phyloP scores from a whole-genome alignment of 2,797 vertebrate species.

The Anniella stebbinsi region DNA sequence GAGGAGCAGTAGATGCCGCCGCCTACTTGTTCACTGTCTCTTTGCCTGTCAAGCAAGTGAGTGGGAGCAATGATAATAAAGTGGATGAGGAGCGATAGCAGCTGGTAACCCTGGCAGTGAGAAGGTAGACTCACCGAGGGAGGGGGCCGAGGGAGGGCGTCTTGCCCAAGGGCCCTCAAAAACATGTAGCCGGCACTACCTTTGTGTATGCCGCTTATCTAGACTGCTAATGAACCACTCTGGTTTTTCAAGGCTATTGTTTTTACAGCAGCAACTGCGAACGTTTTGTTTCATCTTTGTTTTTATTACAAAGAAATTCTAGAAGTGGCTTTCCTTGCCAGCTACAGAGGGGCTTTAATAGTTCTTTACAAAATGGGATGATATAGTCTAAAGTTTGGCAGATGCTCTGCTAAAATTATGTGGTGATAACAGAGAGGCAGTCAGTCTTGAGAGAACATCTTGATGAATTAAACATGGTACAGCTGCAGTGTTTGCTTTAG shows the following conservation, averaged over 20 bases:
- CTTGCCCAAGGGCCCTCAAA: too few relatives aligned
- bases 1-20: too few relatives aligned
- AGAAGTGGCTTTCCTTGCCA: constrained; percentile 59
- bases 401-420: constrained; percentile 70
- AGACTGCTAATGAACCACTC: constrained; percentile 21
- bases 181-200: too few relatives aligned
- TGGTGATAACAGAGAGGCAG: constrained; percentile 66
- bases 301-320: constrained; percentile 43
- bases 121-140: too few relatives aligned
- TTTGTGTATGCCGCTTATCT: neutral
- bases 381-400: constrained; percentile 70
- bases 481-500: constrained; percentile 74
- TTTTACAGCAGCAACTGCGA: constrained; percentile 35
- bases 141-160: too few relatives aligned
- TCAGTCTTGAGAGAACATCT: constrained; percentile 70
- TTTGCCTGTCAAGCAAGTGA: too few relatives aligned
- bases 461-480: constrained; percentile 79
- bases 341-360: constrained; percentile 55
- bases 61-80: too few relatives aligned
- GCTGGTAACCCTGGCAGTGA: too few relatives aligned
- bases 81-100: too few relatives aligned
- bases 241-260: constrained; percentile 17
- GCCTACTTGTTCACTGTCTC: too few relatives aligned
- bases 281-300: constrained; percentile 19
- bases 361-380: constrained; percentile 65